Evolutionary conservation across 2,113 vertebrate genomes (phyloP), one percentile per base, ranked within the genome.

Genomic region (Phylloscopus trochilus): DNA sequence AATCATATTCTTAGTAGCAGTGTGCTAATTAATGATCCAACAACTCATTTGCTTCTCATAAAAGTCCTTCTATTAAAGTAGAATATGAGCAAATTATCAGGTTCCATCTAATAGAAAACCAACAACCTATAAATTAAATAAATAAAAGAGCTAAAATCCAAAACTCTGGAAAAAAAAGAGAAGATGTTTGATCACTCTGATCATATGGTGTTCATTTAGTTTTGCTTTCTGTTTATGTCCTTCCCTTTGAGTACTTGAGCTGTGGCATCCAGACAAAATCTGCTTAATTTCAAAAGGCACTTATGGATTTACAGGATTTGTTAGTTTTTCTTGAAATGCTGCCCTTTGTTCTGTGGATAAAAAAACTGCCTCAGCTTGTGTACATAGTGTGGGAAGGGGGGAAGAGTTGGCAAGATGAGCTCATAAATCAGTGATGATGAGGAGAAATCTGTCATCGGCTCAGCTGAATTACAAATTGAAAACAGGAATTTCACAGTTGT

Each of bases 391-490:
- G 67, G 89, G 91, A 87, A 87, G 23, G 74, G 74, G 43, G 70
- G 21, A 13, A 72, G 79, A 80, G 62, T 77, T 91, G 84, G 84
- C 46, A 79, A 73, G 67, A 86, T 83, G 75, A 91, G 59, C 92
- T 96, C 51, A 84, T 88, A 93, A 93, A 94, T 96, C 79, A 70
- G 8, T 66, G 52, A 73, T 67, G 70, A 83, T 92, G 84, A 77
- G 55, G 67, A 72, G 75, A 69, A 91, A 93, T 80, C 90, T 93
- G 82, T 94, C 75, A 85, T 69, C 33, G 6, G 39, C 68, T 95
- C 72, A 93, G 51, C 41, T 88, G 60, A 83, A 52, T 75, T 95
- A 44, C 64, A 74, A 17, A 69, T 70, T 70, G 79, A 80, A 85
- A 93, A 35, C 15, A 68, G 53, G 43, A 49, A 26, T 87, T 92